Evolutionary conservation across 1,140 invertebrate genomes (phyloP).

Genomic region (Achatina immaculata): DNA sequence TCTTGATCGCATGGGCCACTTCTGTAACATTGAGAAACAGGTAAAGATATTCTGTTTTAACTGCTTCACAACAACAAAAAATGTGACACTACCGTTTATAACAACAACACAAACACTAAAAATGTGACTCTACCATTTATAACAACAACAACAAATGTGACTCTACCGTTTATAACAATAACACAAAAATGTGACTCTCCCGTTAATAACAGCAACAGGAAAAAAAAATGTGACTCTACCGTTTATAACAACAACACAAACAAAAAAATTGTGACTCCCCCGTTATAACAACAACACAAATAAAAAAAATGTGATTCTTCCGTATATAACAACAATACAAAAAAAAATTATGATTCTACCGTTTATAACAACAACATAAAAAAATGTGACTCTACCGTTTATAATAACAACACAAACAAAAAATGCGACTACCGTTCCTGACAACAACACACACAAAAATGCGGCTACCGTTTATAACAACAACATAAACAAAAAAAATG

Average conservation of each 20-base stretch:
- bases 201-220: neutral
- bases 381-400: neutral
- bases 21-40: conserved; percentile 48
- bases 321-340: too few species aligned
- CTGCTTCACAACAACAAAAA: conserved; percentile 4
- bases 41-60: neutral
- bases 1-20: conserved; percentile 63
- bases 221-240: too few species aligned
- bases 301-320: too few species aligned
- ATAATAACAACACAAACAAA: neutral
- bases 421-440: neutral
- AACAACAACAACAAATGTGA: neutral
- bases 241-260: neutral
- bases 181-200: neutral
- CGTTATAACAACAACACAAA: too few species aligned
- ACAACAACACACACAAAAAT: too few species aligned
- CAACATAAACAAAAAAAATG: neutral
- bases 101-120: too few species aligned
- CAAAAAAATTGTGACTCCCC: too few species aligned
- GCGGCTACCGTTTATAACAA: neutral
- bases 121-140: too few species aligned
- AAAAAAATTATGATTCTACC: too few species aligned
- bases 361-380: neutral
- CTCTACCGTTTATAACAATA: neutral
- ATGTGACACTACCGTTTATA: neutral